Base-by-base conservation (phyloP, 1,140 invertebrate species). In the Drosophila funebris region DNA sequence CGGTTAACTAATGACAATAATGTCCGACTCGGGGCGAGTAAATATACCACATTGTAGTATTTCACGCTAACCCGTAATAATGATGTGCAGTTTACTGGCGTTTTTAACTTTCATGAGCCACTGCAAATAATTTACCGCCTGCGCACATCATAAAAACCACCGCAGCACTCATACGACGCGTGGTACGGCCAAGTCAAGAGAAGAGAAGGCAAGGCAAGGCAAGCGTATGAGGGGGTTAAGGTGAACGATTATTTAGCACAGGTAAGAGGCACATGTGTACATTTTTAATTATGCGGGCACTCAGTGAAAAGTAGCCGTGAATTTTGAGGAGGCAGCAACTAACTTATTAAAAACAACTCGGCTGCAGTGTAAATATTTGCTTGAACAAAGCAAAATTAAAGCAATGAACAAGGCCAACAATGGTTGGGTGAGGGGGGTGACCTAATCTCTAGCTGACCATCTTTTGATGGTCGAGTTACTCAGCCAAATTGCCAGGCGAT, bases 251-350 rank as follows among this genome's bases (percentile, higher is more conserved):
- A 13, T 9, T 16, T 52, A 13, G 31, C 9, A 36, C 11, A 60
- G 58, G 27, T 27, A 50, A 70, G 60, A 37, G 57, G 56, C 81
- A 74, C 64, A 77, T 85, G 81, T 81, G 82, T 78, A 87, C 83
- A 77, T 78, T 80, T 85, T 85, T 85, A 81, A 85, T 87, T 85
- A 87, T 85, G 82, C 82, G 66, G 63, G 50, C 70, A 69, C 74
- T 78, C 57, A 67, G 46, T 50, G 37, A 52, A 61, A 78, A 78
- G 61, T 56, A 64, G 69, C 62, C 64, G 62, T 75, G 58, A 87
- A 87, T 64, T 63, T 76, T 63, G 44, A 71, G 61, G 61, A 54
- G 13, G n/a, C 31, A 14, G 61, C 31, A 84, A 73, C 76, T 73
- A 84, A 87, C 74, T 81, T 87, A 81, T 83, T 84, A 85, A 85